Base-by-base conservation (phyloP, 1,140 invertebrate species). In the Dendrolimus kikuchii region DNA sequence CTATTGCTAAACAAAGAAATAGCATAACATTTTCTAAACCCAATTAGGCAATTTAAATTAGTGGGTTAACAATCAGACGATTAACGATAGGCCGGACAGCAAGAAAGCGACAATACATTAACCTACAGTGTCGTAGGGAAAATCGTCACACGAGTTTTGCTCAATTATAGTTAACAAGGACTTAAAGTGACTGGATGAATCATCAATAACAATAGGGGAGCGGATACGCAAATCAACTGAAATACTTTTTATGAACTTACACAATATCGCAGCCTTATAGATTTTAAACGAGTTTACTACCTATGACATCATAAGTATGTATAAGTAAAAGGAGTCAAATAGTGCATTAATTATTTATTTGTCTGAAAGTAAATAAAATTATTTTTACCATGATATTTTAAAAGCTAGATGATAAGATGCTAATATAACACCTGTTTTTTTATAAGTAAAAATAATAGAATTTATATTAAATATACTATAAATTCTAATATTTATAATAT, bases 31-130 rank as follows among this genome's bases (percentile, higher is more conserved):
- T 77, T 75, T 77, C 70, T 72, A 73, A 73, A 71, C 60, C 64
- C 51, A 68, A 71, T 66, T 23, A 60, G 57, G 52, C 65, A 65
- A 75, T 78, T 81, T 71, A 81, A 85, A 85, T 83, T 83, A 81
- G 78, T 83, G 59, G 78, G 80, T 81, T 80, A 82, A 77, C 80
- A 74, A 75, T 77, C 71, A 55, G 62, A 81, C 77, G 81, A 83
- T 85, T 85, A 85, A 71, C 70, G 71, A 85, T 83, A 75, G 60
- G 68, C 64, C 72, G 68, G 70, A 66, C 74, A 68, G 49, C 65
- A 79, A 77, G 81, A 85, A 85, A 85, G 81, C 68, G 78, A 81
- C 77, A 80, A 80, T 81, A 73, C 78, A 85, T 81, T 85, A 81
- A 85, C 79, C 79, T 73, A 79, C 69, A 79, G 74, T 69, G 74